Evolutionary conservation across 2,797 vertebrate genomes (phyloP).

Genomic region (Pangasius djambal): DNA sequence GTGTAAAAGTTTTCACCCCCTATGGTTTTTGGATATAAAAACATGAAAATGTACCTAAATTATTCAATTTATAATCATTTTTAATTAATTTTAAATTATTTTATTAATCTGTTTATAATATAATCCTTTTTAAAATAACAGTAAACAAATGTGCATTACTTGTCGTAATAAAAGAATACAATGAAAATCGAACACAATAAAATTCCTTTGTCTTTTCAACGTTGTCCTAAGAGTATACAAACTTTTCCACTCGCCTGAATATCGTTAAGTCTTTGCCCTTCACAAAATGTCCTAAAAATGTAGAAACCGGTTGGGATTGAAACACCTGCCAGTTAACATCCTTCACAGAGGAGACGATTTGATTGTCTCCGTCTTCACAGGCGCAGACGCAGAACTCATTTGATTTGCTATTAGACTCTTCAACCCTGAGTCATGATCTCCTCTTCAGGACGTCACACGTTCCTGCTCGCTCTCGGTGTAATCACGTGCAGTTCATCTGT

Average conservation of each 20-base stretch:
- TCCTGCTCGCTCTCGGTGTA: neutral
- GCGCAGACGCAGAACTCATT: neutral
- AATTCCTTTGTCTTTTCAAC: neutral
- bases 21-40: neutral
- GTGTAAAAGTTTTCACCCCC: neutral
- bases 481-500: neutral
- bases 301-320: neutral
- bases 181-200: neutral
- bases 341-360: neutral
- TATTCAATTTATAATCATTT: neutral
- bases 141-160: neutral
- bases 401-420: constrained; percentile 5
- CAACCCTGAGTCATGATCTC: neutral
- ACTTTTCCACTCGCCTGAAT: neutral
- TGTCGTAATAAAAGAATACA: neutral
- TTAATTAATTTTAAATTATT: too few relatives aligned
- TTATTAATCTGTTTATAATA: neutral
- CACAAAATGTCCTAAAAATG: neutral
- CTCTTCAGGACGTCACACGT: neutral
- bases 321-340: neutral
- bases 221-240: neutral
- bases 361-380: neutral
- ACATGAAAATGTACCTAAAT: neutral
- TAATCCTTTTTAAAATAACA: neutral
- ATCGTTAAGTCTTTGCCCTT: neutral